phyloP scores from a whole-genome alignment of 2,888 invertebrate genomes.

The Flexamia atlantica region DNA sequence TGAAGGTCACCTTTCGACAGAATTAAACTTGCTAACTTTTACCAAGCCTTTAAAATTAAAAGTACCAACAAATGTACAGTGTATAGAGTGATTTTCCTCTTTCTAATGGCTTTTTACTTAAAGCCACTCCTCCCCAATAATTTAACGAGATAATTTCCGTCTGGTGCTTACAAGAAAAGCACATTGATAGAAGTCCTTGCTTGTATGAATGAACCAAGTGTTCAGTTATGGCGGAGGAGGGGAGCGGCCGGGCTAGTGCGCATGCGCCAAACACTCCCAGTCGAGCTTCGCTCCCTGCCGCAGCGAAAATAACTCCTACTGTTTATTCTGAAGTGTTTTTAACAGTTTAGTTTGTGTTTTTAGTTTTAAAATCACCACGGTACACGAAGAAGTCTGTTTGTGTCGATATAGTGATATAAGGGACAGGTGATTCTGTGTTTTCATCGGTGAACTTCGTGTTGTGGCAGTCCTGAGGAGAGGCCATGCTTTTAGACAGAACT shows the following conservation, averaged over 20 bases:
- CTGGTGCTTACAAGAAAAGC: conserved; percentile 54
- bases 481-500: conserved; percentile 49
- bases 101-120: not conserved
- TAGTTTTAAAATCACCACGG: not conserved
- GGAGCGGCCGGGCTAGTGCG: conserved; percentile 66
- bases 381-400: not conserved
- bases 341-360: conserved; percentile 56
- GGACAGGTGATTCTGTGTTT: conserved; percentile 10
- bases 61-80: not conserved
- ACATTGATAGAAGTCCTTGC: conserved; percentile 60
- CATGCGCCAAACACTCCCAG: conserved; percentile 66
- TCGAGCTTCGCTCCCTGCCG: conserved; percentile 23
- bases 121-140: conserved; percentile 43
- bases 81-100: not conserved
- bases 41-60: not conserved
- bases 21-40: not conserved
- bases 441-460: conserved; percentile 19
- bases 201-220: conserved; percentile 62
- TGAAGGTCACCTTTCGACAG: conserved; percentile 28
- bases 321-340: conserved; percentile 41
- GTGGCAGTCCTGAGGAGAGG: conserved; percentile 45
- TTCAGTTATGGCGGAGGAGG: conserved; percentile 68
- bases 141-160: conserved; percentile 40
- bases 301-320: conserved; percentile 55
- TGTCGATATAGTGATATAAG: conserved; percentile 6